Conservation (phyloP, 2,113 vertebrate species). For the Melanocharis versteri region DNA sequence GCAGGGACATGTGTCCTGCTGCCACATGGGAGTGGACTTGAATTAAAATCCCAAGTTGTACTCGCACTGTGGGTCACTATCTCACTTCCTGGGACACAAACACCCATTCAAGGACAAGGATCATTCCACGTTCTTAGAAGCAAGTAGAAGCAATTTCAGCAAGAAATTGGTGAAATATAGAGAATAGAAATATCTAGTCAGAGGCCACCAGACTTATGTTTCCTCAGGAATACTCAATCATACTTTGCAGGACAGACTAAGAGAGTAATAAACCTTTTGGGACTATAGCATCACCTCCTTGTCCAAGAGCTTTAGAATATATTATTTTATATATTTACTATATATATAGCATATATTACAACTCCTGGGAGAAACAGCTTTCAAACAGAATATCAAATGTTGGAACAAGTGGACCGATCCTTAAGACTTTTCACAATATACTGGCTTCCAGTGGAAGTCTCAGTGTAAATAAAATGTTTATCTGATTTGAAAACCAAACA, state of each 20-base stretch:
- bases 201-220: neutral
- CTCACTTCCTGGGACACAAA: neutral
- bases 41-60: neutral
- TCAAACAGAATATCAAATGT: neutral
- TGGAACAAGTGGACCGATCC: rapidly evolving
- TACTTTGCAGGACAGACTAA: neutral
- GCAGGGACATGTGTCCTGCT: neutral
- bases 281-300: neutral
- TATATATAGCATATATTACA: neutral
- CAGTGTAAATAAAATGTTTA: neutral
- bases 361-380: neutral
- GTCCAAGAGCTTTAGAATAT: neutral
- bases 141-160: neutral
- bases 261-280: neutral
- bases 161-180: neutral
- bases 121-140: neutral
- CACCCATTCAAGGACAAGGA: neutral
- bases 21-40: neutral
- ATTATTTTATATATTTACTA: neutral
- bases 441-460: neutral
- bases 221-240: neutral
- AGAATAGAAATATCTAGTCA: neutral
- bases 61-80: neutral
- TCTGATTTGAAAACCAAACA: neutral
- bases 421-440: neutral